Base-by-base conservation (phyloP, 1,140 invertebrate species). In the Meteorus sp. region DNA sequence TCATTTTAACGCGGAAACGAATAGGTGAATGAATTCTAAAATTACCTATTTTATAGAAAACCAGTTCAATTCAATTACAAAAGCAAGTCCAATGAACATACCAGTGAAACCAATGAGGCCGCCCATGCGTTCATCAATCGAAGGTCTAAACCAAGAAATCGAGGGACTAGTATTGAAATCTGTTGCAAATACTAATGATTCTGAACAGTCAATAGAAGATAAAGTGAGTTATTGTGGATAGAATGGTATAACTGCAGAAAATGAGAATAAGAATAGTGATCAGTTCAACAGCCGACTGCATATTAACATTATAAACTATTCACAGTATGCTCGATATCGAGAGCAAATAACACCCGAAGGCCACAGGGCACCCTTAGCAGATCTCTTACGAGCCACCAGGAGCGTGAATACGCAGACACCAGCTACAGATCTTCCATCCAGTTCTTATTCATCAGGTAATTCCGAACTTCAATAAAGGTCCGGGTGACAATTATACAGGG, bases 351-450 rank as follows among this genome's bases (percentile, higher is more conserved):
- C 88, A 48, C 90, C 90, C 13, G 91, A 94, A 82, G 91, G 91
- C 27, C 91, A 92, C 71, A 81, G 90, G 63, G 91, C 91, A 27
- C 91, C 91, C 17, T 77, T 92, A 53, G 88, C 90, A 13, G 91
- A 93, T 67, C 75, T 92, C 11, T 79, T 90, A 27, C 80, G 87
- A 59, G 84, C 82, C 17, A 87, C 84, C 17, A 84, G 89, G 48
- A 91, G 88, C 62, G 89, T 92, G 31, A 89, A 93, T 71, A 93
- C 91, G 11, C 91, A 93, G 79, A 94, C 91, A 15, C 91, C 91
- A 43, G 85, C 84, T 47, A 81, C 72, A 61, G 80, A 82, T 64
- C 80, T 82, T 74, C 76, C 76, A 55, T 79, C 77, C 60, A 82
- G 79, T 69, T 81, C 79, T 64, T 79, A 82, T 68, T 85, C 83